Conservation (phyloP, 1,140 invertebrate species). For the Drosophila nebulosa region DNA sequence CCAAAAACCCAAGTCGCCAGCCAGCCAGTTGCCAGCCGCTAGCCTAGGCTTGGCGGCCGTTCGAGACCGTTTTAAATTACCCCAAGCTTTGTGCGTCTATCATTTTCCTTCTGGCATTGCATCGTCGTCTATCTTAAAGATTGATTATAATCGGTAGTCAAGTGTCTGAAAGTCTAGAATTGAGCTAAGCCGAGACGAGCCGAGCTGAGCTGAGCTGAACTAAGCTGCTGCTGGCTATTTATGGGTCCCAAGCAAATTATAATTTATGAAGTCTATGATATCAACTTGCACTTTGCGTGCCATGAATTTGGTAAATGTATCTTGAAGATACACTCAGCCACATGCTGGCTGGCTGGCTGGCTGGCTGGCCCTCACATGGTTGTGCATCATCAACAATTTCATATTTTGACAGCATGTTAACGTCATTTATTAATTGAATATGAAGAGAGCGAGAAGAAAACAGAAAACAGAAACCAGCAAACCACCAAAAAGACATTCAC, state of each 20-base stretch:
- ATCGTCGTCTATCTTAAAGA: constrained; percentile 65
- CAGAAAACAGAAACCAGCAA: background rate
- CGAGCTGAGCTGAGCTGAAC: background rate
- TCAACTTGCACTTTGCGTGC: constrained; percentile 65
- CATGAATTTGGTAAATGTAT: constrained; percentile 25
- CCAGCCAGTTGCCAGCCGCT: background rate
- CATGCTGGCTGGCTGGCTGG: constrained; percentile 61
- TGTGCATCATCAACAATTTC: constrained; percentile 67
- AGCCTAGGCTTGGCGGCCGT: background rate
- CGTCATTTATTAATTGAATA: constrained; percentile 79
- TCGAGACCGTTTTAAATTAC: constrained; percentile 55
- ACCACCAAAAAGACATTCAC: constrained; percentile 42
- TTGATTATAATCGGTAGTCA: constrained; percentile 80
- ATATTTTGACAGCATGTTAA: constrained; percentile 76
- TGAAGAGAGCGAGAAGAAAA: constrained; percentile 8
- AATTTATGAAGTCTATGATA: constrained; percentile 69
- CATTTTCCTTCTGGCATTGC: constrained; percentile 56
- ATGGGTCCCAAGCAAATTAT: constrained; percentile 61
- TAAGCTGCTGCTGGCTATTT: constrained; percentile 42
- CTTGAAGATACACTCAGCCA: constrained; percentile 48
- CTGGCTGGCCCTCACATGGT: constrained; percentile 30
- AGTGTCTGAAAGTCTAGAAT: constrained; percentile 48
- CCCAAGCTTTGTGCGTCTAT: constrained; percentile 54
- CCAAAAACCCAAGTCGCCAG: constrained; percentile 7
- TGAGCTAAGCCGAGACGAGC: background rate